Conservation (phyloP, 2,113 vertebrate species). For the Oncorhynchus nerka region DNA sequence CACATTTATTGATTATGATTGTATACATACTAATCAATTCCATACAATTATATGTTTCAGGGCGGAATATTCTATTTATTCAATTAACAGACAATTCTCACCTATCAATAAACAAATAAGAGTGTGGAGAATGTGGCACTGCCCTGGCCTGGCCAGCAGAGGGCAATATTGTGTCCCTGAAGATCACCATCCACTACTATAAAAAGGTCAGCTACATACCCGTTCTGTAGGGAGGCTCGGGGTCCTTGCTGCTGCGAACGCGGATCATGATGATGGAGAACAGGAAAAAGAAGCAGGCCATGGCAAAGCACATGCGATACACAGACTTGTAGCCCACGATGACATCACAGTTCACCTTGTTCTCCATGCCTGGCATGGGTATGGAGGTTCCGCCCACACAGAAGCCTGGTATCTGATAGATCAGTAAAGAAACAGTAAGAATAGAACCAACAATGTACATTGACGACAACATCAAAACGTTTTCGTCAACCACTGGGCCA, state of each 20-base stretch:
- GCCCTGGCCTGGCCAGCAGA: background rate
- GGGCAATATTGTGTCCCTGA: background rate
- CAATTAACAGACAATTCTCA: too few species aligned
- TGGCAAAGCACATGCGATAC: conserved; percentile 83
- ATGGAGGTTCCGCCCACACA: conserved; percentile 57
- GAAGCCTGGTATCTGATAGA: conserved; percentile 69
- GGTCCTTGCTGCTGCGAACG: conserved; percentile 80
- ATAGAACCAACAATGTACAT: too few species aligned
- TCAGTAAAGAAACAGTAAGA: background rate
- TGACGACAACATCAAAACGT: too few species aligned
- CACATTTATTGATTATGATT: too few species aligned
- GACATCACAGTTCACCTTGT: conserved; percentile 69
- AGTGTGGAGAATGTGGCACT: background rate
- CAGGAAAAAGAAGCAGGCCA: conserved; percentile 78
- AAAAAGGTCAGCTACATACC: conserved; percentile 25
- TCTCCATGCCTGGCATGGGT: conserved; percentile 40
- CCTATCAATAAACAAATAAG: background rate
- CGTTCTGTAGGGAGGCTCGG: conserved; percentile 76
- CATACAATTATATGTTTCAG: too few species aligned
- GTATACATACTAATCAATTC: too few species aligned
- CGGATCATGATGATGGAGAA: conserved; percentile 76
- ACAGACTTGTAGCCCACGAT: conserved; percentile 81
- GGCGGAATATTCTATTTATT: too few species aligned
- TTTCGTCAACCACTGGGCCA: too few species aligned
- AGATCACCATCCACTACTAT: background rate